Base-by-base conservation (phyloP, 1,140 invertebrate genomes). In the Ceratina australensis region DNA sequence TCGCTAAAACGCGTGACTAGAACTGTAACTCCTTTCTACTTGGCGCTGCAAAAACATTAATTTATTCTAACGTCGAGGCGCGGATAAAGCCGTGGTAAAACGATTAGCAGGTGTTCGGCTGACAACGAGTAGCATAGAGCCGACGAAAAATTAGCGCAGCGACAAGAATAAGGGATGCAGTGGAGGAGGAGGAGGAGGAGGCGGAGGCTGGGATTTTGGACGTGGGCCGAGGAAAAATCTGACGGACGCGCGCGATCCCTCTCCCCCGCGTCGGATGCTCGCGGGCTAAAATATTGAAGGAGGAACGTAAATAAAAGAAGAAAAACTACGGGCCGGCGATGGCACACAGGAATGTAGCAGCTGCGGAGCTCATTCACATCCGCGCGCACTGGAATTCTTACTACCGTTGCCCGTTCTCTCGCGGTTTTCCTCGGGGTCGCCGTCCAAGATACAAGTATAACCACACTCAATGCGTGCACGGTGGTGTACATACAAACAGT, bases 301-400 rank as follows among this genome's bases (percentile, higher is more conserved):
- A 67, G 72, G 80, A 83, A 85, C 64, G 76, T 82, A 57, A 20
- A 22, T 10, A 86, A 88, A 83, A 80, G 80, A 85, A 83, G 76
- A 86, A 87, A 87, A 84, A 87, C 87, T 84, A 83, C 87, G 83
- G 82, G 81, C 78, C 85, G 82, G 87, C 89, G 89, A 90, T 88
- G 88, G 90, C 85, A 87, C 86, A 87, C 76, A 88, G 89, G 90
- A 90, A 90, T 90, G 89, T 88, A 88, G 90, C 90, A 91, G 90
- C 90, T 90, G 90, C 88, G 87, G 86, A 84, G 84, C 89, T 91
- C 90, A 91, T 91, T 91, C 90, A 91, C 89, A 89, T 90, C 83
- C 86, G 85, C 86, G 83, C 81, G 82, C 83, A 83, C 86, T 85
- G 89, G 89, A 91, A 90, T 91, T 91, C 88, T 87, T 90, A 90